These are phyloP conservation scores for Dicyrtomina minuta DNA, from an alignment of 2,888 invertebrate genomes.

Conservation along the genomic window DNA sequence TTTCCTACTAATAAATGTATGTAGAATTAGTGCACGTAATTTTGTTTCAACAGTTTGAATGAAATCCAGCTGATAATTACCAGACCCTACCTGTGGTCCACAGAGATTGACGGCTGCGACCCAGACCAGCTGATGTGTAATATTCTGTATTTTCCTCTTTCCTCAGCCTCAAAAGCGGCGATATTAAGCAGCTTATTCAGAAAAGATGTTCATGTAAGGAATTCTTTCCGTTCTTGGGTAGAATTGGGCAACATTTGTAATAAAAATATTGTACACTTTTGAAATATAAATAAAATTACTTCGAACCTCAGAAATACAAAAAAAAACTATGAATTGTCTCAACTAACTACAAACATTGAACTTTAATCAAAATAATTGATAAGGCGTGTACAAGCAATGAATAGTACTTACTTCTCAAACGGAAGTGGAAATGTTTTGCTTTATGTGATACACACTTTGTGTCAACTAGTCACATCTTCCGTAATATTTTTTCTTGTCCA, in stretches of 20 bases:
- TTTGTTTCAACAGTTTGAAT: slow-evolving; percentile 67
- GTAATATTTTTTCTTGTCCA: slow-evolving; percentile 55
- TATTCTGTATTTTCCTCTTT: slow-evolving; percentile 63
- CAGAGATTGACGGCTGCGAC: slow-evolving; percentile 75
- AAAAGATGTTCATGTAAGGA: slow-evolving; percentile 19
- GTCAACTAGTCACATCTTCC: slow-evolving; percentile 86
- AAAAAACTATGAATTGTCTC: no score
- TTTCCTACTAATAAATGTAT: slow-evolving; percentile 55
- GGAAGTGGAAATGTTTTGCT: slow-evolving; percentile 69
- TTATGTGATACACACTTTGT: slow-evolving; percentile 84
- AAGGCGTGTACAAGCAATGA: not conserved
- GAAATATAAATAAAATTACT: no score
- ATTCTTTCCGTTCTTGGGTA: slow-evolving; percentile 14
- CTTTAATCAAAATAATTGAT: no score
- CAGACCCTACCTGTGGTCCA: slow-evolving; percentile 62
- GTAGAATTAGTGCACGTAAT: slow-evolving; percentile 67
- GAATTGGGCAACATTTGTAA: no score
- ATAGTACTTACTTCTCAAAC: slow-evolving; percentile 63
- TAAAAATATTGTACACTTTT: no score
- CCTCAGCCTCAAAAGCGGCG: slow-evolving; percentile 54
- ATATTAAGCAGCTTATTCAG: slow-evolving; percentile 44
- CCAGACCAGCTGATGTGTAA: slow-evolving; percentile 80
- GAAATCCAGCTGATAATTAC: slow-evolving; percentile 68
- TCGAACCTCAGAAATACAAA: no score
- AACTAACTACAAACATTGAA: no score